phyloP scores from a whole-genome alignment of 2,113 vertebrate genomes.

The Pandion haliaetus region DNA sequence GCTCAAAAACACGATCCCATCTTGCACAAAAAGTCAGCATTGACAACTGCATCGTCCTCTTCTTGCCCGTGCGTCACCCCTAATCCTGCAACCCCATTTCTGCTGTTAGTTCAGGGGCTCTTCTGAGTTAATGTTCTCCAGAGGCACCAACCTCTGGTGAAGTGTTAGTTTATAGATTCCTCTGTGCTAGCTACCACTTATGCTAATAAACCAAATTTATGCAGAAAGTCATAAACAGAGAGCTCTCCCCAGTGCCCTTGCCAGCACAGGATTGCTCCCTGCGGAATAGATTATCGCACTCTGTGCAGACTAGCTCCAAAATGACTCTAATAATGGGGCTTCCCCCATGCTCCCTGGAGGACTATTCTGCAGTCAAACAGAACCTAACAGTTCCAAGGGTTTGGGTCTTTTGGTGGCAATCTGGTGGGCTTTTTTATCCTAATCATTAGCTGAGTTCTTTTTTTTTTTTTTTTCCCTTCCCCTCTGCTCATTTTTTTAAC shows the following conservation, averaged over 20 bases:
- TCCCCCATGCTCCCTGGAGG: conserved; percentile 4
- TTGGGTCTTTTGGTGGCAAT: background rate
- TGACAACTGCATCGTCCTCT: background rate
- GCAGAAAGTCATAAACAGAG: conserved; percentile 65
- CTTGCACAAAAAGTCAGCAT: background rate
- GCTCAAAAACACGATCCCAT: background rate
- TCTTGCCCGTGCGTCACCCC: background rate
- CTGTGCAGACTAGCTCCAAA: conserved; percentile 20
- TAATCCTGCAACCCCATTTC: background rate
- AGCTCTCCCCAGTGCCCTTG: conserved; percentile 65
- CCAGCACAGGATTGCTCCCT: conserved; percentile 51
- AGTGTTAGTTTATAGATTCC: conserved; percentile 37
- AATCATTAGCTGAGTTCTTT: background rate
- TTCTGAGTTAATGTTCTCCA: background rate
- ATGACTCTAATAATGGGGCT: conserved; percentile 18
- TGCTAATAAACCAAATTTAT: conserved; percentile 66
- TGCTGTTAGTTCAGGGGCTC: background rate
- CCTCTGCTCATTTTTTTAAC: background rate
- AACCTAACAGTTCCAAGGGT: background rate
- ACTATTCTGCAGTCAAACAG: conserved; percentile 36
- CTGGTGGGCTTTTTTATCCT: background rate
- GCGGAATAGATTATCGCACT: conserved; percentile 4
- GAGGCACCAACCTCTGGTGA: background rate
- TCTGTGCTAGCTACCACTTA: conserved; percentile 38
- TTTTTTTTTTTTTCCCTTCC: background rate